phyloP scores from a whole-genome alignment of 2,888 invertebrate genomes.

The Teinopalpus imperialis region DNA sequence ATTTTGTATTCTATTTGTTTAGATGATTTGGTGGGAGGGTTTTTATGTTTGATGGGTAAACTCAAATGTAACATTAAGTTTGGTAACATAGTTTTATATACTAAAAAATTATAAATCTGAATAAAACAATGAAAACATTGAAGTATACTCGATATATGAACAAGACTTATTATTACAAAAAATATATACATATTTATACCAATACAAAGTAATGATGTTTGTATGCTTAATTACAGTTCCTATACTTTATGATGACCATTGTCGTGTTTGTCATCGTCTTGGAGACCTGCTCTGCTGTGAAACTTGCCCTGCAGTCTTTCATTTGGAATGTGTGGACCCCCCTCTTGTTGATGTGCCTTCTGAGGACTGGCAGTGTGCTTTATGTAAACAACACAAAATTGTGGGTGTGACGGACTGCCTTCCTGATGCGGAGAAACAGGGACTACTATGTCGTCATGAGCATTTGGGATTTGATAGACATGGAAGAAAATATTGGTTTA shows the following conservation, averaged over 20 bases:
- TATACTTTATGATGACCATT: slow-evolving; percentile 96
- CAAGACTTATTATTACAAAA: too few relatives aligned
- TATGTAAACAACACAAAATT: slow-evolving; percentile 96
- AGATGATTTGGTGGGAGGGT: too few relatives aligned
- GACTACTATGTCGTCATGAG: slow-evolving; percentile 95
- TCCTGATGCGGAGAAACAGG: slow-evolving; percentile 94
- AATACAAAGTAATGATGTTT: too few relatives aligned
- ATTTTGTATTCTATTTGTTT: too few relatives aligned
- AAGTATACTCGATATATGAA: too few relatives aligned
- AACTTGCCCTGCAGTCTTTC: slow-evolving; percentile 98
- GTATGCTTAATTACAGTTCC: slow-evolving; percentile 77
- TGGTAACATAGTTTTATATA: too few relatives aligned
- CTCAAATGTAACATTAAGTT: too few relatives aligned
- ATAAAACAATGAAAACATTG: too few relatives aligned
- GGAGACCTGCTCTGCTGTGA: slow-evolving; percentile 98
- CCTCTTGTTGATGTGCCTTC: slow-evolving; percentile 96
- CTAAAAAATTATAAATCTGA: too few relatives aligned
- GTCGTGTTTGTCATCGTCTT: slow-evolving; percentile 93
- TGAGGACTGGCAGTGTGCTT: slow-evolving; percentile 98
- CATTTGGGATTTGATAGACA: slow-evolving; percentile 97
- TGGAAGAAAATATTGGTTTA: slow-evolving; percentile 98
- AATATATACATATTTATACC: too few relatives aligned
- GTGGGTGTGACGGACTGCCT: slow-evolving; percentile 97
- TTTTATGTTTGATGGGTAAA: too few relatives aligned
- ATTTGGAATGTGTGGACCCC: slow-evolving; percentile 97